These are phyloP conservation scores for Simalia tracyae DNA, from an alignment of 2,797 vertebrate genomes.

Conservation along the genomic window DNA sequence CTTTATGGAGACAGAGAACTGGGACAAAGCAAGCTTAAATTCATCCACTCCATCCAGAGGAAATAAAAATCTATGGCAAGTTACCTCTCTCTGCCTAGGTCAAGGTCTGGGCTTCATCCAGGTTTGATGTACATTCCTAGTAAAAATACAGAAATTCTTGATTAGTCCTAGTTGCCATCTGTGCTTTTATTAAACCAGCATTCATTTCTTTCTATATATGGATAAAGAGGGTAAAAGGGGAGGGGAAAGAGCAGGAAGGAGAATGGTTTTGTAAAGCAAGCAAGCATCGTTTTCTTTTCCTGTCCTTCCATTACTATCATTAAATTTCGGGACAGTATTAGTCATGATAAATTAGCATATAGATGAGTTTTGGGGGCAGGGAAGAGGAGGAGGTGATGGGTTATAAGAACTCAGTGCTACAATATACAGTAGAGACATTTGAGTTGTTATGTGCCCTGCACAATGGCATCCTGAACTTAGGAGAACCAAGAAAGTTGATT, in stretches of 20 bases:
- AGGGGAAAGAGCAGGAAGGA: neutral
- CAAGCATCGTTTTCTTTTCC: slow-evolving; percentile 59
- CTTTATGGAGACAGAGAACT: neutral
- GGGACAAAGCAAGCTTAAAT: neutral
- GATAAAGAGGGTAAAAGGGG: no score
- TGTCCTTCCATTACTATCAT: slow-evolving; percentile 70
- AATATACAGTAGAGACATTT: slow-evolving; percentile 57
- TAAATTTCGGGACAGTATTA: slow-evolving; percentile 75
- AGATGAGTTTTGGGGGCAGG: slow-evolving; percentile 79
- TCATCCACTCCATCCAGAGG: neutral
- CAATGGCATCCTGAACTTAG: slow-evolving; percentile 28
- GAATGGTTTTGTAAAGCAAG: slow-evolving; percentile 14
- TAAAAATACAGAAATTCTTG: neutral
- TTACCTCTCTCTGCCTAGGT: neutral
- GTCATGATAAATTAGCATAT: slow-evolving; percentile 81
- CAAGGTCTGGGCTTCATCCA: neutral
- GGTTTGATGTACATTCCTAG: neutral
- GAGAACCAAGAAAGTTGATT: slow-evolving; percentile 26
- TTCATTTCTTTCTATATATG: neutral
- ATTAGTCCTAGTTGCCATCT: neutral
- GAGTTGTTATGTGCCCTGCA: slow-evolving; percentile 33
- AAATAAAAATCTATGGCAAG: neutral
- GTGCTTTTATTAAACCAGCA: neutral
- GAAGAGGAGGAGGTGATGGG: slow-evolving; percentile 69
- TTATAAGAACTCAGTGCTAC: slow-evolving; percentile 68